Evolutionary conservation across 2,797 vertebrate genomes (phyloP).

Genomic region (Halcyon leucocephala): DNA sequence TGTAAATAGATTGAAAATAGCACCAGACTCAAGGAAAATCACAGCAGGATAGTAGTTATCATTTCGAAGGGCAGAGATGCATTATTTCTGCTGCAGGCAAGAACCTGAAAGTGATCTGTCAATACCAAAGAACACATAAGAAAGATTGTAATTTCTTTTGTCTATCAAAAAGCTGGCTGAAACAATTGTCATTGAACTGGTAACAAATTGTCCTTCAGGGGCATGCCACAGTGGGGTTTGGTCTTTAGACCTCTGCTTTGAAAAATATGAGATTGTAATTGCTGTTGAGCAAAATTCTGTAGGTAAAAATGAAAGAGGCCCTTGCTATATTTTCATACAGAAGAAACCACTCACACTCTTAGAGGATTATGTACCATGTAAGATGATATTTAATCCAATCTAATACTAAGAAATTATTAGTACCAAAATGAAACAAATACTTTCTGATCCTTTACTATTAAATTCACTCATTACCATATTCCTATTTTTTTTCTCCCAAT

Average conservation of each 20-base stretch:
- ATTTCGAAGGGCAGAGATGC: neutral
- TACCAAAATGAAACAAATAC: neutral
- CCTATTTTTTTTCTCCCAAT: neutral
- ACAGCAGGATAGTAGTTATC: neutral
- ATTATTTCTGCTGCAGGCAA: neutral
- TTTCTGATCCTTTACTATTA: neutral
- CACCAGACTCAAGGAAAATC: neutral
- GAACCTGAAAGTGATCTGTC: neutral
- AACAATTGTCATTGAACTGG: neutral
- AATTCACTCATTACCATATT: neutral
- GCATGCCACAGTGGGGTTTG: neutral
- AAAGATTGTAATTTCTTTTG: neutral
- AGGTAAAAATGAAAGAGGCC: neutral
- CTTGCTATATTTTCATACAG: neutral
- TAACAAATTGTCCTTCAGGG: neutral
- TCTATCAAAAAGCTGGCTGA: neutral
- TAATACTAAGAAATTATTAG: neutral
- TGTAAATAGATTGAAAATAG: constrained; percentile 23
- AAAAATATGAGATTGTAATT: neutral
- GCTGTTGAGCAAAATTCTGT: neutral
- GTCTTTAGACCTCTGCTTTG: neutral
- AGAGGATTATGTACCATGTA: neutral
- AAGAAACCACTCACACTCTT: neutral
- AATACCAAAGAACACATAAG: neutral
- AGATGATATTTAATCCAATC: neutral